Evolutionary conservation across 2,888 invertebrate genomes (phyloP).

Genomic region (Tethea ocularis): DNA sequence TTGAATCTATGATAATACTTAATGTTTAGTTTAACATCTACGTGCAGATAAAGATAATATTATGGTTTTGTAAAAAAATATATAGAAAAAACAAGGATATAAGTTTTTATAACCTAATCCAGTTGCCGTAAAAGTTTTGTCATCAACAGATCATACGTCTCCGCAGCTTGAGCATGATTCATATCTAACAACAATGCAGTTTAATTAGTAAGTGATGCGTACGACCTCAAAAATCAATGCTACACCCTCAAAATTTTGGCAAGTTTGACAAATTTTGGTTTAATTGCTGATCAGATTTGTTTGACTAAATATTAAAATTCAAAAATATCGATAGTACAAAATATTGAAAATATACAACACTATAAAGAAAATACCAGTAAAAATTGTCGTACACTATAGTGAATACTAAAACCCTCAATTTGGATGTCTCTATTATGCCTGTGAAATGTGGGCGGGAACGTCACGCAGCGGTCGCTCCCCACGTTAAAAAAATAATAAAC

Average conservation of each 20-base stretch:
- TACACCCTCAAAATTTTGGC: not conserved
- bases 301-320: not conserved
- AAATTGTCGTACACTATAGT: conserved; percentile 37
- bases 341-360: conserved; percentile 29
- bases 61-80: too few relatives aligned
- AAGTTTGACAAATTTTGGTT: not conserved
- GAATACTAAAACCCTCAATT: conserved; percentile 53
- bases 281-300: not conserved
- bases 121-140: too few relatives aligned
- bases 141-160: too few relatives aligned
- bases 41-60: too few relatives aligned
- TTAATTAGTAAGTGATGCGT: too few relatives aligned
- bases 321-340: not conserved
- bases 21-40: too few relatives aligned
- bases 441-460: conserved; percentile 62
- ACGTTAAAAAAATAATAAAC: conserved; percentile 67
- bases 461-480: conserved; percentile 38
- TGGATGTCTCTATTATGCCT: conserved; percentile 67
- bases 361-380: conserved; percentile 25
- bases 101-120: too few relatives aligned
- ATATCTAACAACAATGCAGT: too few relatives aligned
- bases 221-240: not conserved
- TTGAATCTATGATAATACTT: too few relatives aligned
- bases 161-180: too few relatives aligned
- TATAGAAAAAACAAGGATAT: too few relatives aligned